These are phyloP conservation scores for Eurypyga helias DNA, from an alignment of 2,113 vertebrate genomes.

Conservation along the genomic window DNA sequence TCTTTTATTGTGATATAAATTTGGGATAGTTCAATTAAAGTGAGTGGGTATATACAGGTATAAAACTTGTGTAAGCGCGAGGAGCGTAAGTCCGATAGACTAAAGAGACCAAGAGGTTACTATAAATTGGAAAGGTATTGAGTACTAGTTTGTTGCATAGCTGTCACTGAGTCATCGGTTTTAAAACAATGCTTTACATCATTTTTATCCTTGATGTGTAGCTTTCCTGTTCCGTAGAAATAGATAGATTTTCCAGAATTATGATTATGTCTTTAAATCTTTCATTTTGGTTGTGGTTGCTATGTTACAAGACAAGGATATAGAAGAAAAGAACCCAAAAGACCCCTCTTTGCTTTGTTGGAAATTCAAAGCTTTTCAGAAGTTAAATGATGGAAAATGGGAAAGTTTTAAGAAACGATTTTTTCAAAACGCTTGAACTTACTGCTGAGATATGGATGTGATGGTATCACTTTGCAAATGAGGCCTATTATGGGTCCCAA, in stretches of 20 bases:
- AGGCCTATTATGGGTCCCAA: background rate
- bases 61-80: constrained; percentile 12
- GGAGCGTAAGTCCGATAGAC: background rate
- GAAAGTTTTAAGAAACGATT: background rate
- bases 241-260: constrained; percentile 66
- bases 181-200: constrained; percentile 53
- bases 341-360: background rate
- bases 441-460: background rate
- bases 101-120: constrained; percentile 1
- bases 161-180: constrained; percentile 26
- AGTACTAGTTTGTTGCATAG: constrained; percentile 55
- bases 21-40: constrained; percentile 46
- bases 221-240: constrained; percentile 65
- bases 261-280: constrained; percentile 68
- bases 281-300: constrained; percentile 57
- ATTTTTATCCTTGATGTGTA: constrained; percentile 41
- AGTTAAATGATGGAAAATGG: constrained; percentile 18
- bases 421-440: background rate
- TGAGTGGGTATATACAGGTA: background rate
- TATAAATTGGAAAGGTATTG: background rate
- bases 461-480: background rate
- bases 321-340: background rate
- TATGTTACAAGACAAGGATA: constrained; percentile 43
- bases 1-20: constrained; percentile 57
- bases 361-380: constrained; percentile 39